Conservation (phyloP, 2,797 vertebrate species). For the Bradypus variegatus region DNA sequence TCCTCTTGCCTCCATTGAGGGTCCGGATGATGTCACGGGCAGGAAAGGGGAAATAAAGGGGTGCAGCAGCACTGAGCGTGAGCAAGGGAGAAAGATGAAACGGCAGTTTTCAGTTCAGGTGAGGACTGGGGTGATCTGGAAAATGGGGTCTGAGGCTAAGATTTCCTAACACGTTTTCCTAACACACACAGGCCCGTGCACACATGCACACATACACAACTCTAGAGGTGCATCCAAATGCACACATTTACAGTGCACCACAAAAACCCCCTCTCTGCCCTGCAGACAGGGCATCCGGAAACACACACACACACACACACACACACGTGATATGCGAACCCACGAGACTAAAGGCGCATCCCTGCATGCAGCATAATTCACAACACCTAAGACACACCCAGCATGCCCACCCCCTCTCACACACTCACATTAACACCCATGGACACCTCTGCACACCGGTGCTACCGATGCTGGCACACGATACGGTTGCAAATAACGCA, state of each 20-base stretch:
- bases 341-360: background rate
- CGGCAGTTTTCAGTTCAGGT: background rate
- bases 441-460: no score
- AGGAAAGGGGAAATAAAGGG: background rate
- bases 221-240: rapidly evolving
- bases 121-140: background rate
- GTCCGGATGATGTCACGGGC: constrained; percentile 64
- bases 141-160: rapidly evolving
- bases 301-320: rapidly evolving
- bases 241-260: rapidly evolving
- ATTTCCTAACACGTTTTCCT: background rate
- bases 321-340: no score
- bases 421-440: rapidly evolving
- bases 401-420: background rate
- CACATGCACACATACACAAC: no score
- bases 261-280: background rate
- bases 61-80: rapidly evolving
- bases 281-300: background rate
- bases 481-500: no score
- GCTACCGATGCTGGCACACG: rapidly evolving
- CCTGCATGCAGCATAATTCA: background rate
- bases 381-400: rapidly evolving
- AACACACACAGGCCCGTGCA: background rate
- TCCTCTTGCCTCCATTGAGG: constrained; percentile 42
- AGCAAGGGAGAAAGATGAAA: background rate